Evolutionary conservation across 2,888 invertebrate genomes (phyloP).

Genomic region (Pyrocoelia pectoralis): DNA sequence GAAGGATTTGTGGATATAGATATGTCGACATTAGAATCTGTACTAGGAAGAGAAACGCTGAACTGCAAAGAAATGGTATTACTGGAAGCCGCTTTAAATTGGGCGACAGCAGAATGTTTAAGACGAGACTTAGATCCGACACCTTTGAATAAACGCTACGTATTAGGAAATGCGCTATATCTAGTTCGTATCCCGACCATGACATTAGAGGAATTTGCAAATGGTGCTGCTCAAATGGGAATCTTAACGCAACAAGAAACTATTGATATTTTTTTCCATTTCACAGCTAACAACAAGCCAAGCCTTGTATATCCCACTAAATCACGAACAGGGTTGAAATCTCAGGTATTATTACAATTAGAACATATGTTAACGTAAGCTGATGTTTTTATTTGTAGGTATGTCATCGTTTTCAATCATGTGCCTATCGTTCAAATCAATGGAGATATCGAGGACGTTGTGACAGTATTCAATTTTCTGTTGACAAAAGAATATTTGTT

Average conservation of each 20-base stretch:
- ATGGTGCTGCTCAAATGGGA: conserved; percentile 92
- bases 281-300: conserved; percentile 90
- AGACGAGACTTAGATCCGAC: conserved; percentile 84
- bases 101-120: conserved; percentile 92
- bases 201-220: conserved; percentile 93
- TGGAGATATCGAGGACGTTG: conserved; percentile 97
- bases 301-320: conserved; percentile 82
- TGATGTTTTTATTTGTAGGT: conserved; percentile 65
- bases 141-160: conserved; percentile 79
- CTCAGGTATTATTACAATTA: conserved; percentile 69
- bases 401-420: conserved; percentile 95
- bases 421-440: conserved; percentile 95
- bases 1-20: conserved; percentile 98
- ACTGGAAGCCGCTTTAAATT: conserved; percentile 89
- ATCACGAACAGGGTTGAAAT: conserved; percentile 85
- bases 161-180: conserved; percentile 81
- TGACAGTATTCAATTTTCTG: conserved; percentile 96
- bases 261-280: conserved; percentile 94
- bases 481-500: conserved; percentile 94
- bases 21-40: conserved; percentile 89
- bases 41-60: conserved; percentile 90
- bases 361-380: neutral
- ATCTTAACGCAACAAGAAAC: conserved; percentile 92
- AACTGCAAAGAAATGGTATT: conserved; percentile 94
- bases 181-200: conserved; percentile 93